Percentiles rank a stretch among this genome's conserved stretches.
phyloP scores from a whole-genome alignment of 2,113 vertebrate genomes.

The Eclectus roratus region DNA sequence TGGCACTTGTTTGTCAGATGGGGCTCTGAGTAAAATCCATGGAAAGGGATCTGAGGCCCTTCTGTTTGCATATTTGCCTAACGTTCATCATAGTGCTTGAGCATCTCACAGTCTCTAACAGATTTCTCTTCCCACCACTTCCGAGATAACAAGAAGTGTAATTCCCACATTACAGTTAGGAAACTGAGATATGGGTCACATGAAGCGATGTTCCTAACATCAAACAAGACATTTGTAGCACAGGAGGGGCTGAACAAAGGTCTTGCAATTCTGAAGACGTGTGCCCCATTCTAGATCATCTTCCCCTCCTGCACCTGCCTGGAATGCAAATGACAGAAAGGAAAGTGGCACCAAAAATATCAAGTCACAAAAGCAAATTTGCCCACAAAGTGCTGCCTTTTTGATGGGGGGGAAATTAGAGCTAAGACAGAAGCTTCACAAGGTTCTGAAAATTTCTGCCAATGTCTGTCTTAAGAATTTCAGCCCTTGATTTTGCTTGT shows the following conservation, averaged over 20 bases:
- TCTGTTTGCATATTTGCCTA: not conserved
- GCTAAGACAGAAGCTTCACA: not conserved
- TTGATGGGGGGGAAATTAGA: not conserved
- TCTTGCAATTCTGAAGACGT: not conserved
- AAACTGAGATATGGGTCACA: not conserved
- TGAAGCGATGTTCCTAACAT: not conserved
- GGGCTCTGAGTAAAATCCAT: not conserved
- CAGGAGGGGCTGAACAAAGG: not conserved
- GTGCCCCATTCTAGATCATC: not conserved
- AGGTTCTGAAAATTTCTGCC: not conserved
- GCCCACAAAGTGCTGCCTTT: not conserved
- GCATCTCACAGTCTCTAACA: conserved; percentile 6
- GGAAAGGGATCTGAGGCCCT: not conserved
- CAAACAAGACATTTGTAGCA: not conserved
- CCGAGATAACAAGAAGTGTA: not conserved
- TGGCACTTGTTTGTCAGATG: not conserved
- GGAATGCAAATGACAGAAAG: not conserved
- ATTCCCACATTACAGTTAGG: not conserved
- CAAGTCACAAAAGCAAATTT: not conserved
- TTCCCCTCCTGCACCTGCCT: not conserved
- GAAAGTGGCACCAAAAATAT: not conserved
- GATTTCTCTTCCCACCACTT: conserved; percentile 36
- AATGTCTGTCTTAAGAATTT: not conserved
- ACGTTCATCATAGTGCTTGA: not conserved
- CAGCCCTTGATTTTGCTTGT: not conserved